A percentile compares a stretch with the other conserved stretches of the same genome.
phyloP scores from a whole-genome alignment of 2,113 vertebrate species.

The Trematocara macrostoma region DNA sequence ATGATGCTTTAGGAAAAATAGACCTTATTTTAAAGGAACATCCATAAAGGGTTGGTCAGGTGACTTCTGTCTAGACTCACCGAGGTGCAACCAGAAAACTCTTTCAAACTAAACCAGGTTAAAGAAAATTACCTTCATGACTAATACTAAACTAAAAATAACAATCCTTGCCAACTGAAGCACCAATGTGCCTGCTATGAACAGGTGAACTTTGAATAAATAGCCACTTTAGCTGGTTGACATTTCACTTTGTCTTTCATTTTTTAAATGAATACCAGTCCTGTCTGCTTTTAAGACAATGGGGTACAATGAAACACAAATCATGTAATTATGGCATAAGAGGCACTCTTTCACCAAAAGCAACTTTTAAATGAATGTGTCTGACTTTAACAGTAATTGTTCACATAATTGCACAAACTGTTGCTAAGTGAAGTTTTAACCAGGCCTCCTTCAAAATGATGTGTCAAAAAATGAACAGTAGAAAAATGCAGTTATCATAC shows the following conservation, averaged over 20 bases:
- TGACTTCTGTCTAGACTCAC: not conserved
- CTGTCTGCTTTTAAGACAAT: not conserved
- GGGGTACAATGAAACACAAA: not conserved
- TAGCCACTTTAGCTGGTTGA: not conserved
- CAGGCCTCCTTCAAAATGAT: not conserved
- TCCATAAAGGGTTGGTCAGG: not conserved
- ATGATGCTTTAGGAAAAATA: not conserved
- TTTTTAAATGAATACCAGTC: not conserved
- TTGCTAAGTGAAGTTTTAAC: not conserved
- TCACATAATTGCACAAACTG: not conserved
- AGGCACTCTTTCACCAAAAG: not conserved
- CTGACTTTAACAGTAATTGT: not conserved
- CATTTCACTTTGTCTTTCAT: not conserved
- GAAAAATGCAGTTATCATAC: not conserved
- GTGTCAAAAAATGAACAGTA: not conserved
- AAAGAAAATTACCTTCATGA: not conserved
- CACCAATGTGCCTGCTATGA: not conserved
- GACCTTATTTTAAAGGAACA: not conserved
- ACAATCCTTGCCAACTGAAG: not conserved
- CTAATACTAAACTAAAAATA: not conserved
- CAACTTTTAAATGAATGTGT: not conserved
- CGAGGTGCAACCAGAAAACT: not conserved
- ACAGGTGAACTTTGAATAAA: not conserved
- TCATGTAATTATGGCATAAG: not conserved
- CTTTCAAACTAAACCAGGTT: not conserved